Base-by-base conservation (phyloP, 2,888 invertebrate genomes). In the Carpatolechia fugitivella region DNA sequence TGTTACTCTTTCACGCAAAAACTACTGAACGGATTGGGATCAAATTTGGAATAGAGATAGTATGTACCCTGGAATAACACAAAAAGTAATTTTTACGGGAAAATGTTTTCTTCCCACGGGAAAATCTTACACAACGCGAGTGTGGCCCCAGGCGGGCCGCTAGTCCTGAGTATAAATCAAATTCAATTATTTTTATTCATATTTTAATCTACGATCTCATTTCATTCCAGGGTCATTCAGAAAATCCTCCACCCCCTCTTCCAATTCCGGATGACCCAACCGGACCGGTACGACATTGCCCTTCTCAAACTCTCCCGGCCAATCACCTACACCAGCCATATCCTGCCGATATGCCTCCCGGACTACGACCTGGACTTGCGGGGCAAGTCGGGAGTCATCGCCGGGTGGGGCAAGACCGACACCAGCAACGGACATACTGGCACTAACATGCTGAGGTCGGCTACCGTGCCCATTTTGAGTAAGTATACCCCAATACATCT, bases 371-470 rank as follows among this genome's bases (percentile, higher is more conserved):
- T 89, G 64, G 80, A 84, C 29, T 52, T 89, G 1, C 52, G 84
- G 0, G 90, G 90, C 0, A 77, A 81, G 54, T 72, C 81, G 0
- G 90, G 88, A 0, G 84, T 90, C 0, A 95, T 96, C 0, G 96
- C 96, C 0, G 96, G 96, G 0, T 96, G 96, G 96, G 96, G 96
- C 1, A 96, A 96, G 79, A 95, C 95, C 0, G 94, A 95, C 60
- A 91, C 94, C 0, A 93, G 92, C 41, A 91, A 91, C 57, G 93
- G 94, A 0, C 94, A 95, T 61, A 94, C 95, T 11, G 96, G 96
- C 6, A 96, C 96, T 0, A 95, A 96, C 70, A 87, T 95, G 61
- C 84, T 96, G 59, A 92, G 95, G 68, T 96, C 96, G 58, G 96
- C 96, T 0, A 92, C 92, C 31, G 96, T 96, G 41, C 96, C 96